Percentiles rank a stretch among this genome's conserved stretches.
Evolutionary conservation across 2,113 vertebrate species (phyloP).

Genomic region (Ochotona curzoniae): DNA sequence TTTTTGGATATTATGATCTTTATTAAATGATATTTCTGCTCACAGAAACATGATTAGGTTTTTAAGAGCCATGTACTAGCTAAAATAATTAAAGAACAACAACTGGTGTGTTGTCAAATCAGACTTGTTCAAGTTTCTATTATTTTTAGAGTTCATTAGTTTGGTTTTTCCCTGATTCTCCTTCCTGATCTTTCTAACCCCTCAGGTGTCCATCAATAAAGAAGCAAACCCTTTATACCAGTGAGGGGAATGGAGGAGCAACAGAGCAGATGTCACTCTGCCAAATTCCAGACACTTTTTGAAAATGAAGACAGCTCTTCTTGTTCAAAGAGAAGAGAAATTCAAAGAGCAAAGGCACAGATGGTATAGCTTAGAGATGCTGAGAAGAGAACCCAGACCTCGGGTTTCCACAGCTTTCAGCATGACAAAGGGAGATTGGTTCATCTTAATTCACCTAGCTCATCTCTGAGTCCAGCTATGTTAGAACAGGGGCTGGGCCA

Average conservation of each 20-base stretch:
- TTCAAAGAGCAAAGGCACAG: neutral
- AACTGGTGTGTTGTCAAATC: neutral
- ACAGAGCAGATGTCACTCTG: neutral
- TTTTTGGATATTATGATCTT: neutral
- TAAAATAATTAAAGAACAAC: neutral
- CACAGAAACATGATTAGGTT: neutral
- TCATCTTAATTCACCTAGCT: neutral
- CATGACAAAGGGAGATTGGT: neutral
- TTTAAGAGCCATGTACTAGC: slow-evolving; percentile 1
- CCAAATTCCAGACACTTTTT: neutral
- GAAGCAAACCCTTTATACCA: neutral
- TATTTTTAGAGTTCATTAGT: slow-evolving; percentile 21
- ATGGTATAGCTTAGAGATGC: neutral
- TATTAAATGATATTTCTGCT: neutral
- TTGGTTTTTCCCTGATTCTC: neutral
- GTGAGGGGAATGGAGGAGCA: neutral
- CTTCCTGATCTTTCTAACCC: neutral
- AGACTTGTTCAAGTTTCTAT: neutral
- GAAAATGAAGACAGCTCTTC: neutral
- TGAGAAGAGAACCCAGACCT: neutral
- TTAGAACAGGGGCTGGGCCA: neutral
- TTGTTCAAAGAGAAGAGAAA: neutral
- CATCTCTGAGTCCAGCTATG: neutral
- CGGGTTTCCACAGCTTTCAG: neutral
- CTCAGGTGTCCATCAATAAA: neutral